Conservation (phyloP, 2,113 vertebrate species). For the Tinamus guttatus region DNA sequence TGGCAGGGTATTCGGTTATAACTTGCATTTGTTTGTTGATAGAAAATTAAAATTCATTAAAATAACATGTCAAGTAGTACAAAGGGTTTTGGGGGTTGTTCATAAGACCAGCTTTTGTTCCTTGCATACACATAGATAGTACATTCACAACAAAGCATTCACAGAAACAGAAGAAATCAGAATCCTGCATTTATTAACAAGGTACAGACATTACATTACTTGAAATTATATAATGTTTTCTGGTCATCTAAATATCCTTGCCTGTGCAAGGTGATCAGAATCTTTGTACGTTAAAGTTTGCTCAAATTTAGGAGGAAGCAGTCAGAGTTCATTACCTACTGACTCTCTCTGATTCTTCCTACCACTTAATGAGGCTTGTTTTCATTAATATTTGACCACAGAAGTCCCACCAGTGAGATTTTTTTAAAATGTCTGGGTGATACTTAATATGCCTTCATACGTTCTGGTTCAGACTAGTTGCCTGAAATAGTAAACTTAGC, state of each 20-base stretch:
- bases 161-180: background rate
- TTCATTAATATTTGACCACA: background rate
- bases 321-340: background rate
- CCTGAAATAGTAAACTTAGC: too few relatives aligned
- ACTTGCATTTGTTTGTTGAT: background rate
- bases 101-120: background rate
- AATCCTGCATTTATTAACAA: background rate
- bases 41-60: background rate
- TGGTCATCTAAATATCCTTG: background rate
- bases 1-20: background rate
- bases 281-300: background rate
- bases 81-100: background rate
- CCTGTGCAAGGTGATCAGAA: background rate
- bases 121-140: background rate
- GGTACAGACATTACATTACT: background rate
- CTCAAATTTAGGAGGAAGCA: background rate
- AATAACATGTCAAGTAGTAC: background rate
- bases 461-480: too few relatives aligned
- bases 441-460: too few relatives aligned
- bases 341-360: background rate
- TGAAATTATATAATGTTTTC: background rate
- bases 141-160: background rate
- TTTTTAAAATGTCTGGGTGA: too few relatives aligned
- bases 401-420: background rate
- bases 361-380: background rate